These are phyloP conservation scores for Petrocephalus zakoni DNA, from an alignment of 2,113 vertebrate genomes.

Conservation along the genomic window DNA sequence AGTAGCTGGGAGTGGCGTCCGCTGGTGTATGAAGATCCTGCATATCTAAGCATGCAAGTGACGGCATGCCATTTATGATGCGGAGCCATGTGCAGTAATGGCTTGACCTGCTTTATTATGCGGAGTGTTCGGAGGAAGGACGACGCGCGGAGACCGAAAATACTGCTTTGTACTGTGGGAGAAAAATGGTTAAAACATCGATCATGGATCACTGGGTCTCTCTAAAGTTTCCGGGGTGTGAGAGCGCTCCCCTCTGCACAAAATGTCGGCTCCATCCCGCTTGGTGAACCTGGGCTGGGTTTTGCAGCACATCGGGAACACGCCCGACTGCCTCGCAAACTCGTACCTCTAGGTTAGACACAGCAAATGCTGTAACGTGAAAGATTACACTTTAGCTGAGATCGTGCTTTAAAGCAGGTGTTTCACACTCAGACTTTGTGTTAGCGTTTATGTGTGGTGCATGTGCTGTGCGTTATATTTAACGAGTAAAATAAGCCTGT, in stretches of 20 bases:
- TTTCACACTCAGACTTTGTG: background rate
- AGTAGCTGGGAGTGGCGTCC: background rate
- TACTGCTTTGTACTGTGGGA: background rate
- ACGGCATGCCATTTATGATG: background rate
- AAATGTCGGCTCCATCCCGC: background rate
- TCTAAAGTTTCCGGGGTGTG: background rate
- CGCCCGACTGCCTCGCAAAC: background rate
- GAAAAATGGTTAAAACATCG: background rate
- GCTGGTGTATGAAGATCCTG: background rate
- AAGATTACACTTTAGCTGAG: background rate
- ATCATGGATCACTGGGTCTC: background rate
- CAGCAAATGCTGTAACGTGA: background rate
- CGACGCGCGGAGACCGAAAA: background rate
- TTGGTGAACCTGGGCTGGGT: background rate
- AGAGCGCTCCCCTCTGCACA: background rate
- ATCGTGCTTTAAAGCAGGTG: background rate
- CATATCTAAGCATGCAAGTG: background rate
- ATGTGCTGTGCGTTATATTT: background rate
- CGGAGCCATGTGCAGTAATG: background rate
- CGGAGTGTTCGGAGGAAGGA: background rate
- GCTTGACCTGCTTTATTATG: background rate
- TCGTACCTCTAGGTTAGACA: slow-evolving; percentile 1
- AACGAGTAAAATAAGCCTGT: background rate
- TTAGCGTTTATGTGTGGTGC: background rate
- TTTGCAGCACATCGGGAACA: background rate